Base-by-base conservation (phyloP, 2,113 vertebrate genomes). In the Perca flavescens region DNA sequence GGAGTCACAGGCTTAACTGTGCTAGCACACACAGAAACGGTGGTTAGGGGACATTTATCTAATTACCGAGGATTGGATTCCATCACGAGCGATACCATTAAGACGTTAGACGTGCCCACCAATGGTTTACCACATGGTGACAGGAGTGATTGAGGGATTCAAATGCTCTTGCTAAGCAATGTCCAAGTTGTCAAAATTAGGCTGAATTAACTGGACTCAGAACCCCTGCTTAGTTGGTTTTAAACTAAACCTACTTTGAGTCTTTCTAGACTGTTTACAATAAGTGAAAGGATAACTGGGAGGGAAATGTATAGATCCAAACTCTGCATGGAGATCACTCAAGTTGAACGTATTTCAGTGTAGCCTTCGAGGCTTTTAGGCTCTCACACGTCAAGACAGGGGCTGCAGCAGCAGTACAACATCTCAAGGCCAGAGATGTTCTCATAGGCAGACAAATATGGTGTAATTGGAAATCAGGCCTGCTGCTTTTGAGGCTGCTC, bases 11-110 rank as follows among this genome's bases (percentile, higher is more conserved):
- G 36, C 79, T 72, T 60, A 70, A 22, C 21, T 46, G 8, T 66
- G 52, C 74, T 83, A 71, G 56, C 34, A 21, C 73, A 56, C 68
- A 43, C 54, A n/a, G 74, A 80, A 81, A 73, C 4, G 10, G 28
- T 63, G 72, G 75, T 86, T 77, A 36, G 61, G 77, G 74, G 83
- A 83, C 61, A 66, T 86, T 74, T 76, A 85, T 87, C 75, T 90
- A 82, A 93, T 91, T 85, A 91, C n/a, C 49, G 56, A 71, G 68
- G 61, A 85, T 60, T 58, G 49, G 71, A 82, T 85, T 86, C 74
- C 65, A 84, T 82, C 78, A 85, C 13, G 40, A 69, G 25, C 62
- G 36, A 74, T 52, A 49, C 60, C 64, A 83, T 77, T 88, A 84
- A 92, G 80, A 91, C 7, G 4, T 72, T 52, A 74, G 36, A 86